Base-by-base conservation (phyloP, 2,113 vertebrate genomes). In the Xiphophorus hellerii region DNA sequence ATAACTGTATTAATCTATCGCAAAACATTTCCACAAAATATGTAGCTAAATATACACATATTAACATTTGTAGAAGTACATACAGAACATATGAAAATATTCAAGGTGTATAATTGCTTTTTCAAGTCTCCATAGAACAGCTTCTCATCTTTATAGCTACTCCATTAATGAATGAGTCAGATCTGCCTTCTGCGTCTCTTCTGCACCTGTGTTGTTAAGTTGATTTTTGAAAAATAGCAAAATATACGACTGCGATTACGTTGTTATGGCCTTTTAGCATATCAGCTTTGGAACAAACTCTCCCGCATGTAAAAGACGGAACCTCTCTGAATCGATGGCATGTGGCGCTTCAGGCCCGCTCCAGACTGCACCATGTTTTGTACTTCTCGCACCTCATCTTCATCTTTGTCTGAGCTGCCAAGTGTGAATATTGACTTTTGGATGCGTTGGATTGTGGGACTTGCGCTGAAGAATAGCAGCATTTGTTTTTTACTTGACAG, bases 341-440 rank as follows among this genome's bases (percentile, higher is more conserved):
- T 84, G 79, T 75, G 74, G 67, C 37, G 70, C 87, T 86, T 68
- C 35, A 39, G 83, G 87, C 64, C 73, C 7, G 12, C 77, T 77
- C 81, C 84, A 77, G 82, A 82, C 81, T 83, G 78, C 74, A 81
- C 51, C 22, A 60, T 79, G 80, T 80, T 82, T 82, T 81, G 70
- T 72, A 54, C 62, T 10, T 30, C 39, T 80, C 31, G 22, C 82
- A 66, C 70, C 73, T 88, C 78, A 80, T 88, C 79, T 92, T 91
- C 78, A 84, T 91, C 83, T 91, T 84, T 71, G 82, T 87, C 82
- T 84, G 73, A 80, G 78, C 70, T 88, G 86, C 81, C 84, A 88
- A 81, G 83, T 82, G 84, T 51, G 74, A 74, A 74, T 90, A 90
- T 92, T 85, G 90, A 89, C 89, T 89, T 89, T 87, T 87, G 65